phyloP scores from a whole-genome alignment of 2,113 vertebrate species.

The Callospermophilus lateralis region DNA sequence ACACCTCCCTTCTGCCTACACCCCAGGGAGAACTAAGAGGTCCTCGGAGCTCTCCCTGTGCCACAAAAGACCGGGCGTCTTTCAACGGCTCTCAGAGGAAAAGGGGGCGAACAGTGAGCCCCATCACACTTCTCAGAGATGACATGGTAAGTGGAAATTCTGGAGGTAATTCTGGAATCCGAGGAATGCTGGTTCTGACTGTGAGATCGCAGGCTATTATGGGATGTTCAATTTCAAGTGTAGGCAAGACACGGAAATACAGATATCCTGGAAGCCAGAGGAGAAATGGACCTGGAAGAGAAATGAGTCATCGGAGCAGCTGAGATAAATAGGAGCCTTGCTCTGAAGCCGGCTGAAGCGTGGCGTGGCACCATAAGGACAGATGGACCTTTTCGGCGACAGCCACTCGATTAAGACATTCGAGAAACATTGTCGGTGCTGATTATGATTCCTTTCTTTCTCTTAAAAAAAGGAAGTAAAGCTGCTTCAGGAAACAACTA shows the following conservation, averaged over 20 bases:
- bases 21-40: neutral
- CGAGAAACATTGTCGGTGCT: neutral
- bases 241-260: neutral
- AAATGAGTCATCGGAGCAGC: neutral
- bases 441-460: neutral
- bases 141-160: neutral
- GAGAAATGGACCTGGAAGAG: neutral
- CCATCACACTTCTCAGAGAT: neutral
- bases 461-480: neutral
- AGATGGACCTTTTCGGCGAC: neutral
- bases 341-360: neutral
- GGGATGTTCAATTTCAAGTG: neutral
- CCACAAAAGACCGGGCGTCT: neutral
- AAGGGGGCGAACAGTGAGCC: neutral
- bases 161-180: neutral
- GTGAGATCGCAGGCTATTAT: neutral
- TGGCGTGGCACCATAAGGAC: neutral
- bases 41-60: neutral
- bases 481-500: neutral
- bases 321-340: neutral
- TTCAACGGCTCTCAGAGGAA: neutral
- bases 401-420: neutral
- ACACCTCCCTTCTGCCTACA: neutral
- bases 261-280: neutral
- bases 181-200: neutral